Percentiles rank a stretch among this genome's conserved stretches.
These are phyloP conservation scores for Cacatua alba DNA, from an alignment of 2,113 vertebrate species.

Conservation along the genomic window DNA sequence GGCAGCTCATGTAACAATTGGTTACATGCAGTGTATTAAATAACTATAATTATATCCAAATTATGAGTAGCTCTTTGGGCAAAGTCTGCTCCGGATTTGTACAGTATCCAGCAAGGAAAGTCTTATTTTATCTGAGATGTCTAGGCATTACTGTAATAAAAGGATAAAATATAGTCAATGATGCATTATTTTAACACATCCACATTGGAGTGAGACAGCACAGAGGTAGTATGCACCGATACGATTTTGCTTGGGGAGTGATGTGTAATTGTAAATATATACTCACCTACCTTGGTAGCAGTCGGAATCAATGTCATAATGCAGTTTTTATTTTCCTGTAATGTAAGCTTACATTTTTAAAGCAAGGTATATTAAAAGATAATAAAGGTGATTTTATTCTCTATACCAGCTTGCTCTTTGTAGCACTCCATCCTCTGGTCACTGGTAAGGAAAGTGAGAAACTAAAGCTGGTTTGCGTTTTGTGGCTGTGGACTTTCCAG, in stretches of 20 bases:
- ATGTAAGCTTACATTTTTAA: not conserved
- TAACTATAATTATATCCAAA: not conserved
- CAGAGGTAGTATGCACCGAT: rapidly evolving
- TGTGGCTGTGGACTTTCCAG: rapidly evolving
- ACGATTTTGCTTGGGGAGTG: not conserved
- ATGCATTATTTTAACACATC: not conserved
- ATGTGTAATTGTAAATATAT: not conserved
- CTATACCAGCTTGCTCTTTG: not conserved
- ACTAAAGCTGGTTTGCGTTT: not conserved
- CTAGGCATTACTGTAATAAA: not conserved
- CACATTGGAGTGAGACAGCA: not conserved
- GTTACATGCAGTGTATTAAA: not conserved
- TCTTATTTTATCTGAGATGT: not conserved
- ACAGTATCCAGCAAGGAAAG: not conserved
- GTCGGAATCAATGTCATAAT: not conserved
- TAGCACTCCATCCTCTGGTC: not conserved
- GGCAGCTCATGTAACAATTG: not conserved
- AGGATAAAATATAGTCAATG: not conserved
- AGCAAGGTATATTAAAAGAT: not conserved
- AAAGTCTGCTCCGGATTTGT: not conserved
- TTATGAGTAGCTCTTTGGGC: not conserved
- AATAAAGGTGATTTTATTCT: not conserved
- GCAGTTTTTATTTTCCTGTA: not conserved
- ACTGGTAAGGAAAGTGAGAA: not conserved
- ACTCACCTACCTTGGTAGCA: not conserved